Evolutionary conservation across 2,888 invertebrate species (phyloP), one percentile per base, ranked within the genome.

Genomic region (Drosophila fulvimacula): DNA sequence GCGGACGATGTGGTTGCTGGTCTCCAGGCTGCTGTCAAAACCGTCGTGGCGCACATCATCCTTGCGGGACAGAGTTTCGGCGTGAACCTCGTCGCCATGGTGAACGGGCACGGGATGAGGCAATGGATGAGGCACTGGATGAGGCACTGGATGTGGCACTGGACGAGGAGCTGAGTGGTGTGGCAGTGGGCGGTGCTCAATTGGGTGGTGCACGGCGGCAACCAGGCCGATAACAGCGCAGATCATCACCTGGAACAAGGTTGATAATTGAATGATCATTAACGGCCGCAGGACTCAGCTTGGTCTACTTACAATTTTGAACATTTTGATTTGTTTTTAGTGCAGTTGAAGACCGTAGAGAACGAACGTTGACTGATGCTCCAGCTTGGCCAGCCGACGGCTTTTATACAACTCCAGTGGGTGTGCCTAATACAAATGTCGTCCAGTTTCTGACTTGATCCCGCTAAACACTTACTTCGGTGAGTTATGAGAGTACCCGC

Each of bases 1-100:
- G 24, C 83, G 75, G 0, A 36, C 48, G 19, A 89, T 88, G 52
- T 86, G 80, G 65, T 91, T 91, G 73, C 51, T 78, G 42, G 90
- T 88, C 27, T 82, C 87, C 39, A 90, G 55, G n/a, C 39, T 62
- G 10, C 62, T 46, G n/a, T 83, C 73, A 63, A 90, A 91, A 34
- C 91, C 91, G 67, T 92, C 88, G 53, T 73, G 27, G 4, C 82
- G 76, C 1, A 92, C 76, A 55, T 91, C 90, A 15, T 69, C 69
- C 34, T 41, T 59, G 64, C 68, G 73, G 27, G 15, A 15, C 7
- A 69, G 0, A 9, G 62, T 51, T 0, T 73, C 76, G n/a, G 75
- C 76, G 21, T 73, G 73, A 24, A 36, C 51, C 39, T 76, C 75
- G 0, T 69, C 76, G 5, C 48, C 17, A 19, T 30, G 55, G 41